Percentiles rank a stretch among this genome's conserved stretches.
Conservation (phyloP, 2,797 vertebrate genomes). For the Rhadinocentrus ornatus region DNA sequence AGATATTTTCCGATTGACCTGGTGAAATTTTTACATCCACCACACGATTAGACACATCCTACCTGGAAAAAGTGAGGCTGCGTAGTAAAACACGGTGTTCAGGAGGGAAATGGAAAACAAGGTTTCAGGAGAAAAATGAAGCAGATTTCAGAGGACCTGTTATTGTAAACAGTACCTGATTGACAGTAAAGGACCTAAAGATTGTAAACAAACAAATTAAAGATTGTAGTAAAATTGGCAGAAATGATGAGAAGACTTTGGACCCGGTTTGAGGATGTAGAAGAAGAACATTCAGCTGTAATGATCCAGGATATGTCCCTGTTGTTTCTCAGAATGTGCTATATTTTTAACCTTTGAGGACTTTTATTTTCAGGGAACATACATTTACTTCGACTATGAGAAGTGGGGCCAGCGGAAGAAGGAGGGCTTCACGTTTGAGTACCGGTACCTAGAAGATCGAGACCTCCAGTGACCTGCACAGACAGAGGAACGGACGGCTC, state of each 20-base stretch:
- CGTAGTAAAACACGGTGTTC: too few relatives aligned
- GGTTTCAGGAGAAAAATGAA: too few relatives aligned
- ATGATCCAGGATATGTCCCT: not conserved
- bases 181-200: too few relatives aligned
- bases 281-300: not conserved
- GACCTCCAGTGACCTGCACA: slow-evolving; percentile 88
- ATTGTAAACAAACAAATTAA: too few relatives aligned
- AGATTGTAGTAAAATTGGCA: too few relatives aligned
- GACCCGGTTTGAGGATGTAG: not conserved
- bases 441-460: slow-evolving; percentile 92
- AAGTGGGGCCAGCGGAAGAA: slow-evolving; percentile 96
- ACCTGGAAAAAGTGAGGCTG: too few relatives aligned
- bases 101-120: too few relatives aligned
- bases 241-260: not conserved
- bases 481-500: slow-evolving; percentile 16
- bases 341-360: not conserved
- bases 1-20: too few relatives aligned
- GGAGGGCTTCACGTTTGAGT: slow-evolving; percentile 94
- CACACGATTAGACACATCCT: too few relatives aligned
- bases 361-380: slow-evolving; percentile 85
- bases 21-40: too few relatives aligned
- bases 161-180: too few relatives aligned
- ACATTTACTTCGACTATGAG: slow-evolving; percentile 96
- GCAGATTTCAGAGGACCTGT: not conserved
- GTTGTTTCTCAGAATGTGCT: fast-evolving